Percentiles rank a stretch among this genome's conserved stretches.
phyloP scores from a whole-genome alignment of 2,113 vertebrate species.

The Calyptommatus sinebrachiatus region DNA sequence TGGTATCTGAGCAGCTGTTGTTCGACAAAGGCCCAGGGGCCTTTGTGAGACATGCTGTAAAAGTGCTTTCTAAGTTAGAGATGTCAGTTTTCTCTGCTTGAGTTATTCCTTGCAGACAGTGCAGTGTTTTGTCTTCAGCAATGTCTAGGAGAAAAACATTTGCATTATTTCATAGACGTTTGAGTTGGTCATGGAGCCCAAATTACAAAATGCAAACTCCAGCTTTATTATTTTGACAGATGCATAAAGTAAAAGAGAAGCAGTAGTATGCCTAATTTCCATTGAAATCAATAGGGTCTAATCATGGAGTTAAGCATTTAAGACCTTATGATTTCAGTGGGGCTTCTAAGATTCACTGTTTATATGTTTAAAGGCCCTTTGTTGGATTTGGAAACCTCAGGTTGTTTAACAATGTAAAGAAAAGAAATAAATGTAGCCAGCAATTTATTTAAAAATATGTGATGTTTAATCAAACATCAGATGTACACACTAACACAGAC shows the following conservation, averaged over 20 bases:
- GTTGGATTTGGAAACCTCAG: neutral
- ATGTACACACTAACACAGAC: neutral
- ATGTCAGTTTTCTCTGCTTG: slow-evolving; percentile 19
- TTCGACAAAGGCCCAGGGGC: slow-evolving; percentile 10
- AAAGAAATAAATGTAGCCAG: slow-evolving; percentile 3
- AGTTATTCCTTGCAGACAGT: slow-evolving; percentile 8
- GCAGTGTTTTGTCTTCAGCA: slow-evolving; percentile 13
- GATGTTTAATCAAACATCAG: neutral
- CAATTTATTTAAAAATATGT: neutral
- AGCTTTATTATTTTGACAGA: slow-evolving; percentile 20
- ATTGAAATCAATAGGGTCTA: slow-evolving; percentile 12
- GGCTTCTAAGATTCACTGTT: neutral
- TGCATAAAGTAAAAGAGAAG: slow-evolving; percentile 1
- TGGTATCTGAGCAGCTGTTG: slow-evolving; percentile 11
- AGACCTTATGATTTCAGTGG: neutral
- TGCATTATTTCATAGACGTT: slow-evolving; percentile 10
- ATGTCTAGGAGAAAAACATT: slow-evolving; percentile 7
- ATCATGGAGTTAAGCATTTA: slow-evolving; percentile 6
- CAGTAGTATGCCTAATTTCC: slow-evolving; percentile 14
- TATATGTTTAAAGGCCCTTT: neutral
- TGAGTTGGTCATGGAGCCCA: slow-evolving; percentile 1
- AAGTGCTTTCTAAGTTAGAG: slow-evolving; percentile 7
- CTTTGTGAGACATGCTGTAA: slow-evolving; percentile 2
- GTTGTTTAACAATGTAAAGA: neutral
- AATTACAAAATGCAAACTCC: neutral